A percentile compares a stretch with the other conserved stretches of the same genome.
phyloP scores from a whole-genome alignment of 2,797 vertebrate species.

The Pagetopsis macropterus region DNA sequence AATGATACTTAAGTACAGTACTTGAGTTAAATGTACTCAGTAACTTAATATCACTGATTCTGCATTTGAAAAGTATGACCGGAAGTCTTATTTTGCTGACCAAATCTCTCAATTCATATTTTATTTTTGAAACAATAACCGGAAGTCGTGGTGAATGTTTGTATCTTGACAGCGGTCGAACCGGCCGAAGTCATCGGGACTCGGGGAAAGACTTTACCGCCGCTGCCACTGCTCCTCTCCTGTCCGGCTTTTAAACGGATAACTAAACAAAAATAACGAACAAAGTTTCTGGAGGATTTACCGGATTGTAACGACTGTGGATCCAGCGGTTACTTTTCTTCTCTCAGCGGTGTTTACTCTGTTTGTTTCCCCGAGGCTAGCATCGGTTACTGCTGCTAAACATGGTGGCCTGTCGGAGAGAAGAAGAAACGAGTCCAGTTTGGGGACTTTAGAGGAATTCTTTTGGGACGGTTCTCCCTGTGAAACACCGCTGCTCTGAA shows the following conservation, averaged over 20 bases:
- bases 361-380: slow-evolving; percentile 50
- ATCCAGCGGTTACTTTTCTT: neutral
- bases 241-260: neutral
- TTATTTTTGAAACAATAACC: neutral
- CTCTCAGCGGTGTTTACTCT: slow-evolving; percentile 17
- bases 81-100: neutral
- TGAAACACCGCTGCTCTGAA: neutral
- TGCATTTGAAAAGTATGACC: neutral
- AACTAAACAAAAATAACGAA: neutral
- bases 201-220: slow-evolving; percentile 55
- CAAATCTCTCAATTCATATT: too few species aligned
- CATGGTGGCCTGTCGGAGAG: slow-evolving; percentile 70
- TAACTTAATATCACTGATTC: neutral
- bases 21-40: too few species aligned
- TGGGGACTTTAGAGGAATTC: slow-evolving; percentile 18
- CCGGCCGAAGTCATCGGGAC: slow-evolving; percentile 62
- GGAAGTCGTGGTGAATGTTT: accelerated
- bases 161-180: slow-evolving; percentile 8
- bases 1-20: too few species aligned
- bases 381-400: slow-evolving; percentile 68
- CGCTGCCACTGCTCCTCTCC: slow-evolving; percentile 16
- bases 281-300: slow-evolving; percentile 16
- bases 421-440: slow-evolving; percentile 27
- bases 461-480: neutral
- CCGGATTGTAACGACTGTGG: neutral